Conservation (phyloP, 1,140 invertebrate species). For the Orchestia grillus region DNA sequence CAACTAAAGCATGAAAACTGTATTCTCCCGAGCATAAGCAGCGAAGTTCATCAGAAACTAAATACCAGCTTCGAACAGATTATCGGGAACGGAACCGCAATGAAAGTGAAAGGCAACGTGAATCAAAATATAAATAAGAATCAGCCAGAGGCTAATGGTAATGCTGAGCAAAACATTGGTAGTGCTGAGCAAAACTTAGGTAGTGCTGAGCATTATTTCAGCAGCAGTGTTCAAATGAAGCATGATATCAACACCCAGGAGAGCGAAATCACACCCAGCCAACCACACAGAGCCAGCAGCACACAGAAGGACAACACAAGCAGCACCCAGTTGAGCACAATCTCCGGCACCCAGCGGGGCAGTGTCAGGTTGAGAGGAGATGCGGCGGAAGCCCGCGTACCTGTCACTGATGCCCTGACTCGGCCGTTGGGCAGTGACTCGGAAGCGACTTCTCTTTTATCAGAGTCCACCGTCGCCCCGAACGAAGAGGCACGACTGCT, state of each 20-base stretch:
- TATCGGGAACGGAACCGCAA: neutral
- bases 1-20: neutral
- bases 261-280: neutral
- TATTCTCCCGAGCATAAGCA: neutral
- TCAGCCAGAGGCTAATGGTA: neutral
- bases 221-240: neutral
- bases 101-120: neutral
- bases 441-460: constrained; percentile 53
- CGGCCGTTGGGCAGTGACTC: constrained; percentile 26
- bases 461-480: neutral
- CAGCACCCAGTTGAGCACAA: neutral
- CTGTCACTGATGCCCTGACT: constrained; percentile 1
- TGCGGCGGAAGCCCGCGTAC: neutral
- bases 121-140: neutral
- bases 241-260: neutral
- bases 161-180: neutral
- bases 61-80: neutral
- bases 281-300: neutral
- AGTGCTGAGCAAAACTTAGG: neutral
- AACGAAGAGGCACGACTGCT: neutral
- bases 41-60: neutral
- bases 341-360: neutral
- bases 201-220: neutral
- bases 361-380: neutral
- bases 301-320: no score